A percentile compares a stretch with the other conserved stretches of the same genome.
Conservation (phyloP, 1,140 invertebrate genomes). For the Lordiphosa mommai region DNA sequence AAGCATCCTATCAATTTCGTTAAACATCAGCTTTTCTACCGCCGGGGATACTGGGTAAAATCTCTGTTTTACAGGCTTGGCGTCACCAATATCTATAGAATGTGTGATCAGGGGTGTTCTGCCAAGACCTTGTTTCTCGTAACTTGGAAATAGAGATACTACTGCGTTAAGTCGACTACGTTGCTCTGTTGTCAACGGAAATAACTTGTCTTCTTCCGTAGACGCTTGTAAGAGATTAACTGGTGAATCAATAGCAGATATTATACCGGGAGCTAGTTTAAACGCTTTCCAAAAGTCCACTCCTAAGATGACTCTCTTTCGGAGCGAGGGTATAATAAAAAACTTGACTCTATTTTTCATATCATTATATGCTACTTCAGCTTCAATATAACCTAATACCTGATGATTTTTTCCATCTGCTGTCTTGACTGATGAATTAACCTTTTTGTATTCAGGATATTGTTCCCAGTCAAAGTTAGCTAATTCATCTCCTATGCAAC, state of each 20-base stretch:
- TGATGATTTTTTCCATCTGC: conserved; percentile 9
- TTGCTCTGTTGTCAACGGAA: too few relatives aligned
- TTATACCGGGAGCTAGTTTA: not conserved
- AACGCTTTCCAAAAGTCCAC: conserved; percentile 16
- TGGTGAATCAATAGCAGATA: not conserved
- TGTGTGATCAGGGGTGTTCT: too few relatives aligned
- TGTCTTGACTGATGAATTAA: not conserved
- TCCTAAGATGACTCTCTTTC: conserved; percentile 8
- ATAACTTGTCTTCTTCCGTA: too few relatives aligned
- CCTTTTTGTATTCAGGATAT: not conserved
- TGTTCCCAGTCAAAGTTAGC: conserved; percentile 1
- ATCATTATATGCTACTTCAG: not conserved
- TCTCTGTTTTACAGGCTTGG: too few relatives aligned
- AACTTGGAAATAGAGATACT: too few relatives aligned
- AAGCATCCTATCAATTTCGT: too few relatives aligned
- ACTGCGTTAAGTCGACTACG: too few relatives aligned
- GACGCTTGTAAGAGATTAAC: too few relatives aligned
- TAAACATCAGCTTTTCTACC: too few relatives aligned
- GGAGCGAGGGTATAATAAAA: not conserved
- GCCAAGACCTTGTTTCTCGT: too few relatives aligned
- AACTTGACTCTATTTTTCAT: not conserved
- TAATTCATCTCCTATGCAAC: conserved; percentile 6
- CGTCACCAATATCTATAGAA: too few relatives aligned
- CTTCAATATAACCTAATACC: conserved; percentile 1
- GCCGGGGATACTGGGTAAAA: too few relatives aligned